Evolutionary conservation across 2,797 vertebrate species (phyloP).

Genomic region (Melanitta fusca): DNA sequence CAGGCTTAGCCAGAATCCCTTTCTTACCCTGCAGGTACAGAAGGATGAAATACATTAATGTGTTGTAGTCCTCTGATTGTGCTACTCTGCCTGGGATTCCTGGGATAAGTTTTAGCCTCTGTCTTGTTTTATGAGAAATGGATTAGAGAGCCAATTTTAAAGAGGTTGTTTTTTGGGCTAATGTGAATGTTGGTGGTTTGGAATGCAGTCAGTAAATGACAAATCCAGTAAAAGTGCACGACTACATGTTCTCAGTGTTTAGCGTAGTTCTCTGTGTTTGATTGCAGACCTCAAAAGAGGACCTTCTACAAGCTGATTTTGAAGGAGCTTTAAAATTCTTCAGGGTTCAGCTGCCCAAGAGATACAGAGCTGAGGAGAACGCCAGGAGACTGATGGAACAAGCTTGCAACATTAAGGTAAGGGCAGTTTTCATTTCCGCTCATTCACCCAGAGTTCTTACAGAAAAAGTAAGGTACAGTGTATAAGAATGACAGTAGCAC

Average conservation of each 20-base stretch:
- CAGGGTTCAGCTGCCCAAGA: constrained; percentile 96
- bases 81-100: neutral
- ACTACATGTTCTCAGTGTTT: neutral
- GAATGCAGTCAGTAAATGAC: constrained; percentile 8
- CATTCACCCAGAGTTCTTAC: neutral
- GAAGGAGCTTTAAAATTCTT: constrained; percentile 99
- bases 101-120: neutral
- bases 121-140: neutral
- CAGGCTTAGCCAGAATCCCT: constrained; percentile 15
- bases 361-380: constrained; percentile 97
- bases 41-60: neutral
- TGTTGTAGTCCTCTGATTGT: constrained; percentile 1
- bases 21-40: neutral
- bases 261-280: constrained; percentile 35
- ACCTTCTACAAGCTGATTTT: constrained; percentile 97
- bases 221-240: neutral
- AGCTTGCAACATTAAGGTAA: constrained; percentile 98
- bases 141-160: neutral
- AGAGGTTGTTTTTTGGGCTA: constrained; percentile 5
- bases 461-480: neutral
- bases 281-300: constrained; percentile 97
- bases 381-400: constrained; percentile 97
- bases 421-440: neutral
- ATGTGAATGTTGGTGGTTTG: neutral
- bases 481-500: neutral